These are phyloP conservation scores for Oligia latruncula DNA, from an alignment of 2,888 invertebrate species.

Conservation along the genomic window DNA sequence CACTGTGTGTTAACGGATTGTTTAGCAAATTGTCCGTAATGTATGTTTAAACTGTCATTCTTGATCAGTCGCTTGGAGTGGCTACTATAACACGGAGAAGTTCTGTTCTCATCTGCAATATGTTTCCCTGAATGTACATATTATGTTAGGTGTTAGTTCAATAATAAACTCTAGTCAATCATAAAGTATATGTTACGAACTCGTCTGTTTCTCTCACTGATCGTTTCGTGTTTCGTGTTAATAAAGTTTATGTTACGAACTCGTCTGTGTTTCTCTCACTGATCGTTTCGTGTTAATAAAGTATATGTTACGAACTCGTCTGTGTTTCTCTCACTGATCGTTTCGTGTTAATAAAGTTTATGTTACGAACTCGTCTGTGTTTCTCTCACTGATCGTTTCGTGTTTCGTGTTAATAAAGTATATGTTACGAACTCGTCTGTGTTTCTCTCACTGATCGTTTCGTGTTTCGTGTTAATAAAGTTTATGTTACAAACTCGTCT, in stretches of 20 bases:
- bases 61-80: background rate
- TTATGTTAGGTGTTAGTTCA: conserved; percentile 20
- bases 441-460: no score
- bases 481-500: no score
- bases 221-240: no score
- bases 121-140: conserved; percentile 13
- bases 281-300: conserved; percentile 40
- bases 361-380: no score
- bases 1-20: no score
- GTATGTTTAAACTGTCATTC: background rate
- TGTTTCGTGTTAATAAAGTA: no score
- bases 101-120: background rate
- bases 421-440: no score
- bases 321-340: conserved; percentile 1
- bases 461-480: no score
- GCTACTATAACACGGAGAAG: background rate
- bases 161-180: conserved; percentile 44
- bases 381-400: no score
- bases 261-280: no score
- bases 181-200: conserved; percentile 62
- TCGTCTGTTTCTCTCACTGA: background rate
- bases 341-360: no score
- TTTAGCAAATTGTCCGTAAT: background rate
- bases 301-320: conserved; percentile 49
- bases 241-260: no score